phyloP scores from a whole-genome alignment of 2,113 vertebrate genomes.

The Chelonoidis abingdonii region DNA sequence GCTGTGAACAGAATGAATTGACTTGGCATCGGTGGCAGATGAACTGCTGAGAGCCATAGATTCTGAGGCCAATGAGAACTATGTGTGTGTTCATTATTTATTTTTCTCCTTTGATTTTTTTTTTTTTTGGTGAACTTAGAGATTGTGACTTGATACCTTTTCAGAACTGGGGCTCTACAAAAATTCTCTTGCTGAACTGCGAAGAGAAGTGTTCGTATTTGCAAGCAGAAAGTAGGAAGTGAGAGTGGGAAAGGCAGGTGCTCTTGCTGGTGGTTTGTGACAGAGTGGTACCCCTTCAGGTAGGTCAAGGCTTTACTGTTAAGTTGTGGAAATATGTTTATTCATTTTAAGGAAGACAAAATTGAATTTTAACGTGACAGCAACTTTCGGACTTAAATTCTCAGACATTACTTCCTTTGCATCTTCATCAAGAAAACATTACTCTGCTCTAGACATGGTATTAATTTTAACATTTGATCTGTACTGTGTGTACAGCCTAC shows the following conservation, averaged over 20 bases:
- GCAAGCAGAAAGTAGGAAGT: neutral
- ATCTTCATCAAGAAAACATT: neutral
- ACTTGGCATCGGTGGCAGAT: slow-evolving; percentile 8
- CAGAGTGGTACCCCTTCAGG: neutral
- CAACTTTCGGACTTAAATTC: neutral
- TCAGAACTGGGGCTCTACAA: slow-evolving; percentile 32
- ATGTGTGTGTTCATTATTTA: neutral
- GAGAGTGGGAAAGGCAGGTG: neutral
- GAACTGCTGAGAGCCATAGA: slow-evolving; percentile 12
- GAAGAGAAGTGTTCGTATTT: slow-evolving; percentile 29
- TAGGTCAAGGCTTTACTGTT: neutral
- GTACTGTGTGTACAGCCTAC: neutral
- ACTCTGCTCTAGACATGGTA: fast-evolving
- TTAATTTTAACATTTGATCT: neutral
- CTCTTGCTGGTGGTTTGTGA: neutral
- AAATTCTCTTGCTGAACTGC: slow-evolving; percentile 31
- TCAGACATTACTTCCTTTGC: neutral
- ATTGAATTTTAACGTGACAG: neutral
- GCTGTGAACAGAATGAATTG: neutral
- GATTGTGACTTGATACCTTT: slow-evolving; percentile 36
- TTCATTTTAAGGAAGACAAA: neutral
- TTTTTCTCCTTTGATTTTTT: neutral
- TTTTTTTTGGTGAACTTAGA: neutral
- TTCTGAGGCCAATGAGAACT: slow-evolving; percentile 25
- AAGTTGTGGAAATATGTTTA: neutral